Evolutionary conservation across 2,888 invertebrate genomes (phyloP), one percentile per base, ranked within the genome.

Genomic region (Noctua janthe): DNA sequence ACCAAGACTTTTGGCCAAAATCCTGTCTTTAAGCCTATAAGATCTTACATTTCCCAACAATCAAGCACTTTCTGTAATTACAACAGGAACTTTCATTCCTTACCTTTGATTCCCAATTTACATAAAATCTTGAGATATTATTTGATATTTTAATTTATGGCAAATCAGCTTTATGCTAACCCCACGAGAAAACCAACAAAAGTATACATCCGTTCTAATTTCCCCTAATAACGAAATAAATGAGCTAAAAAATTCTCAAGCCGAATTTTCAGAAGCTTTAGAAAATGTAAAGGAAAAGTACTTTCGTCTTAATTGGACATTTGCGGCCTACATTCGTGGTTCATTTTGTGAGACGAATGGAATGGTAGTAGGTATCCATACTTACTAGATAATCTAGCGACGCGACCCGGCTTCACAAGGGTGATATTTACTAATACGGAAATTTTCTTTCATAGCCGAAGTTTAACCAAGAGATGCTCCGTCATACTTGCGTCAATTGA

Each of bases 281-380:
- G 11, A 78, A 78, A 73, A 73, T 77, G 23, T 69, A 3, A 59
- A 75, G 43, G 51, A 62, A 49, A 74, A 80, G 76, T 66, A 64
- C 77, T 88, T 82, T 84, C 49, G 71, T 74, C 64, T 79, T 89
- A 89, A 89, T 88, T 88, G 81, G 82, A 83, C 78, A 75, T 80
- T 84, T 81, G 78, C 51, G 83, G 71, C 39, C 39, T 71, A 77
- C 67, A 82, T 80, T 88, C 35, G 6, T 23, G 49, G 67, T 29
- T 78, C 39, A 74, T 87, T 84, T 71, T 72, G 35, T 13, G 15
- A 15, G 64, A 15, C 59, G 23, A 54, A 71, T 39, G 43, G 4
- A 20, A 56, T 20, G 23, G 15, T 54, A 35, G 20, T n/a, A 62
- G 13, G 11, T 10, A 64, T 64, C 64, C 64, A 35, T 17, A 62